Evolutionary conservation across 2,797 vertebrate genomes (phyloP), one percentile per base, ranked within the genome.

Genomic region (Micromesistius poutassou): DNA sequence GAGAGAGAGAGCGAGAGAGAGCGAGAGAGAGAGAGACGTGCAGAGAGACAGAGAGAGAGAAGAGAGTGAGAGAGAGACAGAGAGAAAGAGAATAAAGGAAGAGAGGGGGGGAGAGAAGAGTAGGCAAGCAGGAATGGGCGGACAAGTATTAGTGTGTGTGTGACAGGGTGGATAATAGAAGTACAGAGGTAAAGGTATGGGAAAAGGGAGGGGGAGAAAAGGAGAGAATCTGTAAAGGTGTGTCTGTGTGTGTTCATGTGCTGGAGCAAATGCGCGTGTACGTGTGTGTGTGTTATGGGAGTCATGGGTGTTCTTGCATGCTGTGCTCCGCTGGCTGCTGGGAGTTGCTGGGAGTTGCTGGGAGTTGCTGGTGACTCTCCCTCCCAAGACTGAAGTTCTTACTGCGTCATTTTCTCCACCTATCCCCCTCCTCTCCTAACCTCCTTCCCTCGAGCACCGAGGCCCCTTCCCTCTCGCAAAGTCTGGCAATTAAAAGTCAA

Each of bases 371-470:
- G 35, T 36, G 35, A 36, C 35, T 36, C 35, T 36, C 35, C 35
- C 35, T 36, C 7, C 5, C 4, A 36, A 36, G 9, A 75, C 28
- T 28, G 40, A 75, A 75, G 30, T 79, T 10, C 72, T 33, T 77
- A 83, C 80, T 84, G 74, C 75, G 71, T 83, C 73, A 75, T 19
- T 16, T 35, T 77, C 70, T 78, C 79, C 81, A 40, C 0, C 80
- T 74, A 31, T 74, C 78, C 76, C 74, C 73, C 9, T 70, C 22
- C 75, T 14, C 40, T 81, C 77, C 73, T 73, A n/a, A 50, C 70
- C 77, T 73, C 75, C 6, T 73, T 74, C 50, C 42, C 19, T 33
- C 4, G 12, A 13, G 13, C 38, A 36, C 35, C 7, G 1, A 36
- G 35, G 35, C 0, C 8, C 35, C 35, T 36, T 36, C 35, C 35